Percentiles rank a stretch among this genome's conserved stretches.
Evolutionary conservation across 1,140 invertebrate genomes (phyloP).

Genomic region (Cherax quadricarinatus): DNA sequence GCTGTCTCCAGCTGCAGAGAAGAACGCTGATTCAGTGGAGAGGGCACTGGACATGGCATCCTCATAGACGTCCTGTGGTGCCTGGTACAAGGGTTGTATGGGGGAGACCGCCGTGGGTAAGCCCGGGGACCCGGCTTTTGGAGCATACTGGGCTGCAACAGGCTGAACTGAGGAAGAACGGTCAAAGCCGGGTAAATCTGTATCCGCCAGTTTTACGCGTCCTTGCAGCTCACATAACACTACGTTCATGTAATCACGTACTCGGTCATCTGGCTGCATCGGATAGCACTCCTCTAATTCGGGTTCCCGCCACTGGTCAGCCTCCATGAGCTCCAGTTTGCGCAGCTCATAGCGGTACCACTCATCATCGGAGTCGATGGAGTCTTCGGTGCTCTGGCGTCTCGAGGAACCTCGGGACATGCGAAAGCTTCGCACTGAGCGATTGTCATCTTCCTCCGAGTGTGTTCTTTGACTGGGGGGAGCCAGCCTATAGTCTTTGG

Average conservation of each 20-base stretch:
- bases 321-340: conserved; percentile 88
- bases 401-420: conserved; percentile 90
- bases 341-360: conserved; percentile 93
- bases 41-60: conserved; percentile 63
- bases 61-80: conserved; percentile 44
- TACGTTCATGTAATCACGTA: conserved; percentile 72
- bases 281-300: conserved; percentile 82
- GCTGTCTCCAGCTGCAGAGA: conserved; percentile 74
- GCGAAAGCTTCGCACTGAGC: conserved; percentile 90
- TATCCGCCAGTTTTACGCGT: conserved; percentile 63
- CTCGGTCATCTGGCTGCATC: conserved; percentile 75
- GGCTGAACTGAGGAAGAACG: conserved; percentile 22
- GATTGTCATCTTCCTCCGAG: conserved; percentile 87
- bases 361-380: conserved; percentile 94
- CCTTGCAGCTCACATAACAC: conserved; percentile 73
- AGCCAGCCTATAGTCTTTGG: conserved; percentile 80
- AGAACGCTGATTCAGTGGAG: conserved; percentile 75
- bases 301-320: conserved; percentile 83
- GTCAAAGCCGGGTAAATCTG: conserved; percentile 67
- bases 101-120: neutral
- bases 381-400: conserved; percentile 93
- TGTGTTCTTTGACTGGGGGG: conserved; percentile 81
- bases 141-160: neutral
- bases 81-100: neutral
- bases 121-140: neutral